Percentiles rank a stretch among this genome's conserved stretches.
phyloP scores from a whole-genome alignment of 2,888 invertebrate genomes.

The Dynastes maya region DNA sequence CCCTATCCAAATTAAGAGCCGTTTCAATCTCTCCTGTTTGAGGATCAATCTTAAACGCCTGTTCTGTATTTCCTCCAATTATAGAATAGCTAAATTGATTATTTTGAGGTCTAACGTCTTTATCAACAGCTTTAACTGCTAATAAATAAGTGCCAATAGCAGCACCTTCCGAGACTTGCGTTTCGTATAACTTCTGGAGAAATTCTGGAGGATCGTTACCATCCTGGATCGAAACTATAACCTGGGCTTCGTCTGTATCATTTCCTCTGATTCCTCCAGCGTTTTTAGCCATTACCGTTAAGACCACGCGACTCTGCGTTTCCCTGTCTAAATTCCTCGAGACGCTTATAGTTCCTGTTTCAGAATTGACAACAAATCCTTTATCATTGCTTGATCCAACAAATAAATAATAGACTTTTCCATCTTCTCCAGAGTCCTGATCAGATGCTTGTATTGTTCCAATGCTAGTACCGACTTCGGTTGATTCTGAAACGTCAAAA shows the following conservation, averaged over 20 bases:
- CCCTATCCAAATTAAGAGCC: slow-evolving; percentile 84
- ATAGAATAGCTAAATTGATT: slow-evolving; percentile 94
- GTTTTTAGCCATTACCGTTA: slow-evolving; percentile 96
- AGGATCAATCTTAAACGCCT: slow-evolving; percentile 91
- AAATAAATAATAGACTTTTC: slow-evolving; percentile 91
- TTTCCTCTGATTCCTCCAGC: slow-evolving; percentile 94
- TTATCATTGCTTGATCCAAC: slow-evolving; percentile 94
- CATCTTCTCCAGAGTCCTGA: slow-evolving; percentile 90
- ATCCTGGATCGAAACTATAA: slow-evolving; percentile 94
- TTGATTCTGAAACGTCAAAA: slow-evolving; percentile 94
- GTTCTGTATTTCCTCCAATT: slow-evolving; percentile 86
- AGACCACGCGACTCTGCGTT: slow-evolving; percentile 89
- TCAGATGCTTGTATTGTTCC: slow-evolving; percentile 92
- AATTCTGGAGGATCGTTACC: slow-evolving; percentile 98
- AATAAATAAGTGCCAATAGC: slow-evolving; percentile 81
- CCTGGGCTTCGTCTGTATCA: slow-evolving; percentile 95
- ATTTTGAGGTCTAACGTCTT: slow-evolving; percentile 91
- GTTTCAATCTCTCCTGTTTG: slow-evolving; percentile 89
- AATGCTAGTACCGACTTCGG: slow-evolving; percentile 87
- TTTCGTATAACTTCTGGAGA: slow-evolving; percentile 83
- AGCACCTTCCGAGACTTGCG: slow-evolving; percentile 87
- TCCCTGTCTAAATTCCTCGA: slow-evolving; percentile 88
- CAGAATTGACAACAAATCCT: slow-evolving; percentile 89
- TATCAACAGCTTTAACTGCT: slow-evolving; percentile 89
- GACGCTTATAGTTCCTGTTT: slow-evolving; percentile 88